Percentiles rank a stretch among this genome's conserved stretches.
These are phyloP conservation scores for Ceratoteleas bidentatus DNA, from an alignment of 1,140 invertebrate species.

Conservation along the genomic window DNA sequence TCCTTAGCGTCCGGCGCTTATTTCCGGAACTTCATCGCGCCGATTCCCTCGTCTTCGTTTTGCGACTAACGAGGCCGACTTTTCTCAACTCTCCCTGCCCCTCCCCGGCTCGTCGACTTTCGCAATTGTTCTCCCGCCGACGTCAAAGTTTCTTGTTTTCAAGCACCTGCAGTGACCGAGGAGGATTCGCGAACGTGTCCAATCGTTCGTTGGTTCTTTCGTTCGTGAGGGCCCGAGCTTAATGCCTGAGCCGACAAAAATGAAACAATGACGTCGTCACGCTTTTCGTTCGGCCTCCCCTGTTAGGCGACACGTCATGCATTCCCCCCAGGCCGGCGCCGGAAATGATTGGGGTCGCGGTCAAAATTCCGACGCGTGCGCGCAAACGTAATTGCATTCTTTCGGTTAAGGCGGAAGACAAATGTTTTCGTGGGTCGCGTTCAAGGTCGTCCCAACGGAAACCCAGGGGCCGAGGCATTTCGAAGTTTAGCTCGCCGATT, in stretches of 20 bases:
- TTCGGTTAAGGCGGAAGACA: too few species aligned
- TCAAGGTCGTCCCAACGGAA: too few species aligned
- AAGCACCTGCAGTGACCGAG: constrained; percentile 53
- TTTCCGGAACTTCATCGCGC: constrained; percentile 41
- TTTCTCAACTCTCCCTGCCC: constrained; percentile 6
- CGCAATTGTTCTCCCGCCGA: constrained; percentile 49
- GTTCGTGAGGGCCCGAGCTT: too few species aligned
- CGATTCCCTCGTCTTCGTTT: constrained; percentile 28
- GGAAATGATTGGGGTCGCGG: constrained; percentile 35
- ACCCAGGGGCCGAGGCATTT: too few species aligned
- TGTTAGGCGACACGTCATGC: constrained; percentile 24
- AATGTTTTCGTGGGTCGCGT: too few species aligned
- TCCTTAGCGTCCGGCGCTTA: constrained; percentile 25
- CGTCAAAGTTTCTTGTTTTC: constrained; percentile 60
- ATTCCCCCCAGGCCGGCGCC: constrained; percentile 13
- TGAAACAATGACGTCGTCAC: constrained; percentile 54
- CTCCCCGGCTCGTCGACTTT: constrained; percentile 28
- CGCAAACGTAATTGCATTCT: too few species aligned
- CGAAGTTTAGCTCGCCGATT: too few species aligned
- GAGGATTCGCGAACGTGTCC: constrained; percentile 60
- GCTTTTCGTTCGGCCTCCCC: constrained; percentile 5
- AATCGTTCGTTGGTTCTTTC: constrained; percentile 45
- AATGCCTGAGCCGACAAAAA: constrained; percentile 42
- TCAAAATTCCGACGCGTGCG: too few species aligned
- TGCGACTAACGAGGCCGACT: constrained; percentile 51